Evolutionary conservation across 2,797 vertebrate species (phyloP).

Genomic region (Alfaro cultratus): DNA sequence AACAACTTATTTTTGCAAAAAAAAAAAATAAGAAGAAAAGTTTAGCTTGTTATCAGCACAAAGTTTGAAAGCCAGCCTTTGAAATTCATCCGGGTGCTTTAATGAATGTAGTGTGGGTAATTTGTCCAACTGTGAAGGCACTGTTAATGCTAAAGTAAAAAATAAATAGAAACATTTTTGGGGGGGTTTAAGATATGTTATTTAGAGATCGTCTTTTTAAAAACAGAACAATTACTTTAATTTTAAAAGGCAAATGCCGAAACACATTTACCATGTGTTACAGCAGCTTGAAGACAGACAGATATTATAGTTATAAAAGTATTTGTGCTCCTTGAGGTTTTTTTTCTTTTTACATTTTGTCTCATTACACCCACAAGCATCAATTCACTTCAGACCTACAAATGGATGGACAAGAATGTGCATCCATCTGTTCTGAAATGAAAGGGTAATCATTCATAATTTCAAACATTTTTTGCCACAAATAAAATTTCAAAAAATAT

Average conservation of each 20-base stretch:
- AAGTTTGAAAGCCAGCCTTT: constrained; percentile 1
- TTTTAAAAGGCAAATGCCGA: not conserved
- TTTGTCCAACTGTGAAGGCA: not conserved
- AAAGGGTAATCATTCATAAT: not conserved
- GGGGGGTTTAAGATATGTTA: not conserved
- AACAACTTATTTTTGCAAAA: not conserved
- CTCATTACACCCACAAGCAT: not conserved
- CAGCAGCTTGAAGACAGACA: not conserved
- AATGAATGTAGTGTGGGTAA: not conserved
- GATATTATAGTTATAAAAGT: not conserved
- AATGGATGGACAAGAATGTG: not conserved
- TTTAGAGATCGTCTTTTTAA: not conserved
- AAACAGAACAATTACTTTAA: not conserved
- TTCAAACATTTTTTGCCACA: not conserved
- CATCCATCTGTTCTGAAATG: not conserved
- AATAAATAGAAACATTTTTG: not conserved
- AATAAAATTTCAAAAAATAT: not conserved
- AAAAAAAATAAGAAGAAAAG: not conserved
- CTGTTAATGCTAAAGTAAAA: not conserved
- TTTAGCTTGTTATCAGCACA: constrained; percentile 6
- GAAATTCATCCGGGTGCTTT: not conserved
- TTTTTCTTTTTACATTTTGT: not conserved
- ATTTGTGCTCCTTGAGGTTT: not conserved
- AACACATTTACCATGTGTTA: not conserved
- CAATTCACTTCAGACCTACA: not conserved